These are phyloP conservation scores for Falco cherrug DNA, from an alignment of 2,797 vertebrate genomes.

Conservation along the genomic window DNA sequence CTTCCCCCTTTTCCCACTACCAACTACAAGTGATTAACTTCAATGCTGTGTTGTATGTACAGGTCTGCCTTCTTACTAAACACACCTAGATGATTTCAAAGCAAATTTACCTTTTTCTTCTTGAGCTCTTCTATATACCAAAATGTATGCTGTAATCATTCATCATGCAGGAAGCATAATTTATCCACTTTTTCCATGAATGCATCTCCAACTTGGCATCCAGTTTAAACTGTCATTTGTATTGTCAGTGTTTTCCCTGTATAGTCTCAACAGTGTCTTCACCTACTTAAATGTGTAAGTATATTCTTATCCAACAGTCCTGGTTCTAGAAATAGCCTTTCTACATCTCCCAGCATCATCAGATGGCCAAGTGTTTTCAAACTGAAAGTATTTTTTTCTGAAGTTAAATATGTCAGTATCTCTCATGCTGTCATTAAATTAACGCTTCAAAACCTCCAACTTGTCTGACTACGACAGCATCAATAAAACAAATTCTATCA, in stretches of 20 bases:
- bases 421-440: not conserved
- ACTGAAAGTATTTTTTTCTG: not conserved
- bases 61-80: not conserved
- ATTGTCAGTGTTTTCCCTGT: not conserved
- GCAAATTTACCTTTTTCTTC: not conserved
- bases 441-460: not conserved
- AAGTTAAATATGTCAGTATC: not conserved
- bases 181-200: not conserved
- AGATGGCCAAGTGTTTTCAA: not conserved
- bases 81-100: not conserved
- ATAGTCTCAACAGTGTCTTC: conserved; percentile 13
- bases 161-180: not conserved
- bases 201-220: not conserved
- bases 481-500: not conserved
- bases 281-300: conserved; percentile 21
- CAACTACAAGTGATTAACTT: not conserved
- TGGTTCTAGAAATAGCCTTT: conserved; percentile 35
- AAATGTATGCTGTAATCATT: not conserved
- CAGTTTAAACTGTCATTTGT: conserved; percentile 2
- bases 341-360: not conserved
- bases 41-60: not conserved
- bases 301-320: conserved; percentile 20
- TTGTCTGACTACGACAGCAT: not conserved
- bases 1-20: not conserved
- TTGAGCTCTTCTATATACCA: not conserved